These are phyloP conservation scores for Gymnothorax reevesii DNA, from an alignment of 2,797 vertebrate genomes.

Conservation along the genomic window DNA sequence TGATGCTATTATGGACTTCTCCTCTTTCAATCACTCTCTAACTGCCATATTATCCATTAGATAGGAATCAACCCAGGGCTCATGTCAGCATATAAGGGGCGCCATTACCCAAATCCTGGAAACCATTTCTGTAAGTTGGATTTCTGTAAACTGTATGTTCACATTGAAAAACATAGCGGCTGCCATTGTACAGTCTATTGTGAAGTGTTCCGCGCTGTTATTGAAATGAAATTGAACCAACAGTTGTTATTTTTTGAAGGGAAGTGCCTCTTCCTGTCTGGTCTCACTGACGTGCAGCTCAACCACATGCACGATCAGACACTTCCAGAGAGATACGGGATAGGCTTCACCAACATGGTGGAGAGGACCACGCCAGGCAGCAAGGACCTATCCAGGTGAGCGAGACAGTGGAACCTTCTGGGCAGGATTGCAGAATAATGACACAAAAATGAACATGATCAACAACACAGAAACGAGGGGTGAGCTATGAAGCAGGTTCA, in stretches of 20 bases:
- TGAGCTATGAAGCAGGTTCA: no score
- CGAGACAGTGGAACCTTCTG: background rate
- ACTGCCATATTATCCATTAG: constrained; percentile 60
- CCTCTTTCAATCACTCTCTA: background rate
- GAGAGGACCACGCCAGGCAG: constrained; percentile 94
- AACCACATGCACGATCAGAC: constrained; percentile 88
- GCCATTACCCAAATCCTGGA: constrained; percentile 96
- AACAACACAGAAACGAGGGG: background rate
- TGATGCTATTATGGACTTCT: constrained; percentile 53
- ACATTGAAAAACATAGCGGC: background rate
- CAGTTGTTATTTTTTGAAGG: constrained; percentile 66
- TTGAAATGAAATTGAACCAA: background rate
- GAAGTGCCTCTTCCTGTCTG: constrained; percentile 97
- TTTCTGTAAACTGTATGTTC: background rate
- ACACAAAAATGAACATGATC: background rate
- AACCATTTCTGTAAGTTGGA: constrained; percentile 94
- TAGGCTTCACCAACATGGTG: constrained; percentile 99
- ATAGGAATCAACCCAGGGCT: constrained; percentile 98
- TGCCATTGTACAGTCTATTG: background rate
- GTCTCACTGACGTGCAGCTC: constrained; percentile 89
- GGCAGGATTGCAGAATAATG: background rate
- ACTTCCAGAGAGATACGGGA: constrained; percentile 90
- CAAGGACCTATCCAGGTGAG: constrained; percentile 93
- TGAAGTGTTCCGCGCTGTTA: background rate
- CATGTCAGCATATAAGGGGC: constrained; percentile 96